Conservation (phyloP, 2,888 invertebrate genomes). For the Cynaeus angustus region DNA sequence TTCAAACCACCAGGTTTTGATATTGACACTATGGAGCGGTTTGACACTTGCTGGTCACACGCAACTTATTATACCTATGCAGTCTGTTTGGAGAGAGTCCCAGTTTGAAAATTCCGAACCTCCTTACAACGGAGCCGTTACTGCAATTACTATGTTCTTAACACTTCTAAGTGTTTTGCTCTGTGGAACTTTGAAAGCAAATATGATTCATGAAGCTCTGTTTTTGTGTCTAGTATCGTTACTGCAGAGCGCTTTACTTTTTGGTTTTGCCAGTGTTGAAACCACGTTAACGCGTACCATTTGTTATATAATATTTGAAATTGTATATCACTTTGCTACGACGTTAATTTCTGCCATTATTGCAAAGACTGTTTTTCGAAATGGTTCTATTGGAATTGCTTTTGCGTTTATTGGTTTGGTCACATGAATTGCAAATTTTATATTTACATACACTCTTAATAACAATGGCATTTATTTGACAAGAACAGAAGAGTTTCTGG, state of each 20-base stretch:
- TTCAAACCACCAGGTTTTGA: neutral
- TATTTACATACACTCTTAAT: conserved; percentile 11
- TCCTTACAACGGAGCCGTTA: conserved; percentile 8
- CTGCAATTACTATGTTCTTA: conserved; percentile 6
- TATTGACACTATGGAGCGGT: conserved; percentile 23
- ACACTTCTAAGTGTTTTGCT: conserved; percentile 12
- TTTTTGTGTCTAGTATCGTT: conserved; percentile 4
- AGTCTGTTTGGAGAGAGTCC: conserved; percentile 17
- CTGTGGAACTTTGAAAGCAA: neutral
- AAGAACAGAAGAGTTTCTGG: neutral
- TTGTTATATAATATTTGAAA: conserved; percentile 12
- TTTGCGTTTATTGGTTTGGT: conserved; percentile 19
- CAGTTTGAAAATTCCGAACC: conserved; percentile 11
- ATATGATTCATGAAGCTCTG: neutral
- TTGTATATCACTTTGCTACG: conserved; percentile 10
- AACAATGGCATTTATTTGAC: neutral
- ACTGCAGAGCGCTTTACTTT: neutral
- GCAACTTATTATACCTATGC: neutral
- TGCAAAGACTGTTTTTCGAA: neutral
- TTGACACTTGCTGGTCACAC: conserved; percentile 7
- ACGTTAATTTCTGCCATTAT: conserved; percentile 4
- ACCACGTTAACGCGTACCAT: neutral
- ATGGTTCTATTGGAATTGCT: conserved; percentile 1
- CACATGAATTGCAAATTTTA: neutral
- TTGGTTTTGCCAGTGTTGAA: conserved; percentile 3